These are phyloP conservation scores for Hoplostethus mediterraneus DNA, from an alignment of 2,797 vertebrate species.

Conservation along the genomic window DNA sequence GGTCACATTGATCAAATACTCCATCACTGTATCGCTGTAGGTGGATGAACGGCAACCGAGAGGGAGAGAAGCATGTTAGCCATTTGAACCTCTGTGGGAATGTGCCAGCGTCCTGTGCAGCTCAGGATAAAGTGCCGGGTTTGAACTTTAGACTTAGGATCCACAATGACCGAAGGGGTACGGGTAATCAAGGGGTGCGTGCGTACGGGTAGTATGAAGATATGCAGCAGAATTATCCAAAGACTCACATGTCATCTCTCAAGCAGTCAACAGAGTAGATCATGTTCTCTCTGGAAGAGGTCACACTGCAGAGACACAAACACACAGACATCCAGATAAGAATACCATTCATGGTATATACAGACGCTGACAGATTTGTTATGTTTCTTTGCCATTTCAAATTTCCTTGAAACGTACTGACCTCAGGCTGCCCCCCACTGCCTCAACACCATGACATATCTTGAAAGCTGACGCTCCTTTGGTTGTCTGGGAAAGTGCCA, in stretches of 20 bases:
- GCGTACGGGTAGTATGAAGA: too few relatives aligned
- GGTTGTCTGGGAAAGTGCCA: slow-evolving; percentile 86
- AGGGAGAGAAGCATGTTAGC: neutral
- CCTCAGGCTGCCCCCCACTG: slow-evolving; percentile 93
- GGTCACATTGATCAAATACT: slow-evolving; percentile 97
- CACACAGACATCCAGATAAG: slow-evolving; percentile 41
- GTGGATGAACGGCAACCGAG: slow-evolving; percentile 3
- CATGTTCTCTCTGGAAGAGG: slow-evolving; percentile 92
- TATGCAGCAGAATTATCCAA: neutral
- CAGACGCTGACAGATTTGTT: neutral
- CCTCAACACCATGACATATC: slow-evolving; percentile 94
- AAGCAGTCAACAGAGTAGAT: slow-evolving; percentile 92
- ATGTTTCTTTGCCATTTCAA: too few relatives aligned
- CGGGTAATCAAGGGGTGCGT: too few relatives aligned
- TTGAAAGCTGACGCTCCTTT: slow-evolving; percentile 97
- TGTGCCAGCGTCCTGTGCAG: neutral
- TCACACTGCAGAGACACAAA: slow-evolving; percentile 83
- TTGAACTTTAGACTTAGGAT: too few relatives aligned
- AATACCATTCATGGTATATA: neutral
- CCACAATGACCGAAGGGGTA: too few relatives aligned
- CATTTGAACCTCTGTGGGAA: neutral
- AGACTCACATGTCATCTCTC: slow-evolving; percentile 92
- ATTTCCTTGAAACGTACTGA: slow-evolving; percentile 71
- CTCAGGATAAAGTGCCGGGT: too few relatives aligned
- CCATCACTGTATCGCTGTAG: slow-evolving; percentile 95